These are phyloP conservation scores for Apteryx owenii DNA, from an alignment of 2,113 vertebrate species.

Conservation along the genomic window DNA sequence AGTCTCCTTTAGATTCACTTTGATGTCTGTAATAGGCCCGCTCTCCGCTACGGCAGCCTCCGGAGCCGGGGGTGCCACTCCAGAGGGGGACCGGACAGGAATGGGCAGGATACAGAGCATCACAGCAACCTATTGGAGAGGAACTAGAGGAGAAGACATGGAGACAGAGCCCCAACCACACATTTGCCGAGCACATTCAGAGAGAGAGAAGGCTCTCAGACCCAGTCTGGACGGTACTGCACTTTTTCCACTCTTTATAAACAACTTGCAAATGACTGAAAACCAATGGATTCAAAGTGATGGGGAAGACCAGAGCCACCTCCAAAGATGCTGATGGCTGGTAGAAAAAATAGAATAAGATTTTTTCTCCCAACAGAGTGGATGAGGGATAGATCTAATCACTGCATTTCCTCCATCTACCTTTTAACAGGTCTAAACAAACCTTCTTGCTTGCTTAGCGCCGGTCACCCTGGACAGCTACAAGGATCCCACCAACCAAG, in stretches of 20 bases:
- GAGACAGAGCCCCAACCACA: neutral
- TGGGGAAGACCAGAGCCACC: neutral
- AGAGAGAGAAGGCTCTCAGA: neutral
- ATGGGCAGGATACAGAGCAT: neutral
- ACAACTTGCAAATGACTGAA: fast-evolving
- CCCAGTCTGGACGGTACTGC: fast-evolving
- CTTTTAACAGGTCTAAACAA: neutral
- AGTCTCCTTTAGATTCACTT: fast-evolving
- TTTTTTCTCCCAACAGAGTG: neutral
- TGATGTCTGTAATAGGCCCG: fast-evolving
- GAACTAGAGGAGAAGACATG: neutral
- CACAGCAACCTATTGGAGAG: neutral
- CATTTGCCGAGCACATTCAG: fast-evolving
- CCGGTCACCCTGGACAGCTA: neutral
- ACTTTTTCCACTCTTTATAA: neutral
- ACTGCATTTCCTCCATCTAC: neutral
- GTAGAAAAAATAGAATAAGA: neutral
- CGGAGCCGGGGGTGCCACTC: neutral
- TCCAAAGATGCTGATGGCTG: fast-evolving
- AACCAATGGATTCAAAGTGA: fast-evolving
- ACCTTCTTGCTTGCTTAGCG: fast-evolving
- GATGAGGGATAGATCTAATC: fast-evolving
- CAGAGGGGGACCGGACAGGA: neutral
- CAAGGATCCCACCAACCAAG: fast-evolving
- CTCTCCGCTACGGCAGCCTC: neutral